Evolutionary conservation across 2,113 vertebrate species (phyloP).

Genomic region (Ia io): DNA sequence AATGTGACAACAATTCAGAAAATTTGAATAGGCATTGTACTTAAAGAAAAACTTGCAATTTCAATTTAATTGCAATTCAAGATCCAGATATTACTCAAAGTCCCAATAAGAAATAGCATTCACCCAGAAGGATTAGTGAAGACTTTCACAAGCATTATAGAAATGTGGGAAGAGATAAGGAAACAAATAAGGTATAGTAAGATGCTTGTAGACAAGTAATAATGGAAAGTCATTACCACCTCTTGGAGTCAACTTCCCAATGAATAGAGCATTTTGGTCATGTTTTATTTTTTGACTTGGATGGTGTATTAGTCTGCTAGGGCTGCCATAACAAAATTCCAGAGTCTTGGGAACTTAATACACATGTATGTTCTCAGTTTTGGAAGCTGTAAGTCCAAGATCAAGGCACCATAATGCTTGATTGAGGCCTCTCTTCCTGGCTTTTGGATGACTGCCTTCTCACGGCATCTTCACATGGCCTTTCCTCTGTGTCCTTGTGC

Average conservation of each 20-base stretch:
- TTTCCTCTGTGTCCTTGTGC: background rate
- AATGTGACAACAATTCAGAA: background rate
- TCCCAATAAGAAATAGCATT: background rate
- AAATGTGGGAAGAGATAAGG: background rate
- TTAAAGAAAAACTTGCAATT: background rate
- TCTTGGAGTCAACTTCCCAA: background rate
- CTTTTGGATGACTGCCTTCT: background rate
- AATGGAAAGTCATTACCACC: background rate
- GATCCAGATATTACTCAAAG: background rate
- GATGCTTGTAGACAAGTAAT: background rate
- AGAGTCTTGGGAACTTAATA: background rate
- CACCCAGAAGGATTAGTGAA: background rate
- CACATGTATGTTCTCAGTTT: background rate
- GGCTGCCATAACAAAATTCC: background rate
- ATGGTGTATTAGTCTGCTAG: background rate
- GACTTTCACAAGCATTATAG: background rate
- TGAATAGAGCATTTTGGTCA: background rate
- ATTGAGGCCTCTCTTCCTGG: background rate
- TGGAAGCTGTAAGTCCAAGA: background rate
- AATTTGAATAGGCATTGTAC: background rate
- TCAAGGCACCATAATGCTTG: background rate
- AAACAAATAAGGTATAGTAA: background rate
- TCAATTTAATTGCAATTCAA: slow-evolving; percentile 9
- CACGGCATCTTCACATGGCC: background rate
- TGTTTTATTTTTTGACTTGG: background rate